Base-by-base conservation (phyloP, 2,888 invertebrate species). In the Halictus quadricinctus region DNA sequence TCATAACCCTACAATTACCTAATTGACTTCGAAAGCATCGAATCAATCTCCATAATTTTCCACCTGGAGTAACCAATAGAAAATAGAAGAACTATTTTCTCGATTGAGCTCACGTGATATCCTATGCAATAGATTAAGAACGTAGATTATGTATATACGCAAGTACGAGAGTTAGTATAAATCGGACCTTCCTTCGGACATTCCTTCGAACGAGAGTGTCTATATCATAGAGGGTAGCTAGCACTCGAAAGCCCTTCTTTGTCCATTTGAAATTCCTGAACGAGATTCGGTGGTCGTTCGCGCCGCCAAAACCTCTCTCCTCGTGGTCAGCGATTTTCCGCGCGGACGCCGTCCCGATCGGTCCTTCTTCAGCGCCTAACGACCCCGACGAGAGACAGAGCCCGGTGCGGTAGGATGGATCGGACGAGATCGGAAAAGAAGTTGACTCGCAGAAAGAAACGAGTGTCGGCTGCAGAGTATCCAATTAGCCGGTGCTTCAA, bases 401-500 rank as follows among this genome's bases (percentile, higher is more conserved):
- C 76, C 48, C 41, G 41, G n/a, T 43, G 54, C 36, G 73, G 46
- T 36, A 64, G 10, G 46, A 74, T 43, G 70, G 60, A 70, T 43
- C 70, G 43, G 43, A 41, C 43, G 43, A n/a, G 70, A 43, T 13
- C 54, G 54, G 75, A 48, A 25, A 48, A 29, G 41, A 66, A 60
- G 79, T 48, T 58, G 80, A 82, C 70, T 81, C 76, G 79, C 48
- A 86, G 78, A 84, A 86, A 86, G 83, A 70, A 85, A 87, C 72
- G 81, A 85, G 86, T 85, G 87, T 90, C 81, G 83, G 86, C 81
- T 86, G 87, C 86, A 78, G 87, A 90, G 89, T 90, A 89, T 91
- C 91, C 91, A 91, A 91, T 91, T 91, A 91, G 88, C 81, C 87
- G 84, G 86, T 85, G 79, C 89, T 90, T 82, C 79, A 85, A 79